These are phyloP conservation scores for Noturus placidus DNA, from an alignment of 2,113 vertebrate species.

Conservation along the genomic window DNA sequence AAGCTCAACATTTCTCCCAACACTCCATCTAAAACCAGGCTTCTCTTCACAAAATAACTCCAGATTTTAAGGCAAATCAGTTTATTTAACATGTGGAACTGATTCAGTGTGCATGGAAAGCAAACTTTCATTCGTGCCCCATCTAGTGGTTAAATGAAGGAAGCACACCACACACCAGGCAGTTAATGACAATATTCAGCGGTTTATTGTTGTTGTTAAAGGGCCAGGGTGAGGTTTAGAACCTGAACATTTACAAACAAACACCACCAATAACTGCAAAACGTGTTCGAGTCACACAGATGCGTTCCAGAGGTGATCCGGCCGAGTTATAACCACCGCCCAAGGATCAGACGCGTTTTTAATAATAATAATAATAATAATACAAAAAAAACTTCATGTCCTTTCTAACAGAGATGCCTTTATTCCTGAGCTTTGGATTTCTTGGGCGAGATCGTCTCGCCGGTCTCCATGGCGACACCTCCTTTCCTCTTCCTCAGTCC, in stretches of 20 bases:
- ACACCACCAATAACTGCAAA: not conserved
- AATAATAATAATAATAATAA: too few species aligned
- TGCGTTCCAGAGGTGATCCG: not conserved
- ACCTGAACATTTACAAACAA: not conserved
- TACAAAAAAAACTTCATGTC: not conserved
- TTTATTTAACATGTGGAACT: not conserved
- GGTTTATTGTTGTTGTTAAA: not conserved
- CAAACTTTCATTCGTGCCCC: not conserved
- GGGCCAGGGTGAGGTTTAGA: not conserved
- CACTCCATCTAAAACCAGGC: not conserved
- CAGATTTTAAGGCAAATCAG: not conserved
- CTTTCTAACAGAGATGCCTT: too few species aligned
- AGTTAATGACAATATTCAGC: too few species aligned
- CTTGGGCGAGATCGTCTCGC: conserved; percentile 66
- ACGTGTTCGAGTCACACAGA: not conserved
- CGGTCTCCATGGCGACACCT: conserved; percentile 31
- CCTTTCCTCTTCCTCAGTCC: conserved; percentile 86
- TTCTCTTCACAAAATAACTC: not conserved
- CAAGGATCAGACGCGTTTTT: not conserved
- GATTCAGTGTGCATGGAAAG: not conserved
- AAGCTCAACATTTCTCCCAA: not conserved
- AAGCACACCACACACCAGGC: not conserved
- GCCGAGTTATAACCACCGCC: not conserved
- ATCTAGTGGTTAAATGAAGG: not conserved
- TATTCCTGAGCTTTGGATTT: conserved; percentile 64